Evolutionary conservation across 2,797 vertebrate genomes (phyloP).

Genomic region (Gambusia yucatana): DNA sequence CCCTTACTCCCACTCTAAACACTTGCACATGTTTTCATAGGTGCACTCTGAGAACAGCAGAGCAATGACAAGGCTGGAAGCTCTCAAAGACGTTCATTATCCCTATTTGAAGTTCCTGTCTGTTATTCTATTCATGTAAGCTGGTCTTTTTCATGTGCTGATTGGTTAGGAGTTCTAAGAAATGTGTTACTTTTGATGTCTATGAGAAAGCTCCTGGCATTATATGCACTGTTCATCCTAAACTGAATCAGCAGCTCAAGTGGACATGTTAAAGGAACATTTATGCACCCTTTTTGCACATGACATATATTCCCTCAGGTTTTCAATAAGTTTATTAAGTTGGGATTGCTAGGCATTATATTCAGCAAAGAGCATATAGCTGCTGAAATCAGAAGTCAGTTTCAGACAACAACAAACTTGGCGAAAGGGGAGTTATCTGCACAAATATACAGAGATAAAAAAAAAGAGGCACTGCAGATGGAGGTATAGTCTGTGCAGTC

Average conservation of each 20-base stretch:
- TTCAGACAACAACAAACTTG: not conserved
- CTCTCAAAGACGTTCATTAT: slow-evolving; percentile 21
- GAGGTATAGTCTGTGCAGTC: not conserved
- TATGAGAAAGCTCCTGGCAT: not conserved
- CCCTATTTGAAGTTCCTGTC: not conserved
- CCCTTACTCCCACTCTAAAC: slow-evolving; percentile 31
- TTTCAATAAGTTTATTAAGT: not conserved
- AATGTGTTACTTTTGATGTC: not conserved
- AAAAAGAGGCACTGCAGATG: not conserved
- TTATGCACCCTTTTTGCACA: not conserved
- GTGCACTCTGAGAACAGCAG: slow-evolving; percentile 9
- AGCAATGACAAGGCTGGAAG: slow-evolving; percentile 36
- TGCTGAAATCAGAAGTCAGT: not conserved
- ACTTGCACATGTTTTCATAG: slow-evolving; percentile 9
- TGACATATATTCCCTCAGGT: not conserved
- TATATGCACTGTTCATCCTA: not conserved
- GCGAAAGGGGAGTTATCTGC: not conserved
- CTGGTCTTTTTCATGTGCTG: not conserved
- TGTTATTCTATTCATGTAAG: not conserved
- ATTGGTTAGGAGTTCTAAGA: not conserved
- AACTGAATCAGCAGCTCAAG: not conserved
- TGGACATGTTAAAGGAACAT: not conserved
- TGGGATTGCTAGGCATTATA: not conserved
- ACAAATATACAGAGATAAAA: not conserved
- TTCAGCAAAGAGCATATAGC: not conserved